These are phyloP conservation scores for Hyalella azteca DNA, from an alignment of 2,888 invertebrate genomes.

Conservation along the genomic window DNA sequence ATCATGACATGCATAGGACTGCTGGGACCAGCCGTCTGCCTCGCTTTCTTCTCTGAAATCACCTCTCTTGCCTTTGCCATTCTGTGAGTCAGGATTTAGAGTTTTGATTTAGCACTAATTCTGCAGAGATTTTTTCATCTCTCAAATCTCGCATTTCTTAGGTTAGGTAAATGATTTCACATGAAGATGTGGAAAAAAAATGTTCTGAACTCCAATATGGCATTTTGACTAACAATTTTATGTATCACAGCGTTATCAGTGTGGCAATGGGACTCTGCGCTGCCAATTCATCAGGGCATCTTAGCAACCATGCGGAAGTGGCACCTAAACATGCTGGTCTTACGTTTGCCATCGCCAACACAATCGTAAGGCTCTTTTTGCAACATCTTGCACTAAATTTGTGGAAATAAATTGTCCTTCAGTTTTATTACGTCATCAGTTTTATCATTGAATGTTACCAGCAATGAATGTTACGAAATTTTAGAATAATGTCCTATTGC, in stretches of 20 bases:
- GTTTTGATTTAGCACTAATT: too few relatives aligned
- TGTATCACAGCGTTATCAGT: constrained; percentile 71
- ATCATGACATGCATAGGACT: constrained; percentile 76
- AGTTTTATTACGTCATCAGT: background rate
- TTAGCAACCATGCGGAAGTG: constrained; percentile 78
- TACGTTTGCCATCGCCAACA: constrained; percentile 78
- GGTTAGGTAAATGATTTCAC: too few relatives aligned
- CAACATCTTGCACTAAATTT: background rate
- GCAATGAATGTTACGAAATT: too few relatives aligned
- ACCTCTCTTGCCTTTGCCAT: constrained; percentile 73
- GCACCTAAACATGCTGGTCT: constrained; percentile 79
- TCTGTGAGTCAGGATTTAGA: constrained; percentile 70
- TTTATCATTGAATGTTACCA: too few relatives aligned
- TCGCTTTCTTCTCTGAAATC: constrained; percentile 74
- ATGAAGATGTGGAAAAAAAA: too few relatives aligned
- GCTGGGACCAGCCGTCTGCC: constrained; percentile 74
- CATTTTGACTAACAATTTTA: background rate
- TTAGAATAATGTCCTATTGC: too few relatives aligned
- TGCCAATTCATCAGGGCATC: constrained; percentile 76
- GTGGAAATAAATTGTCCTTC: background rate
- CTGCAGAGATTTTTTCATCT: too few relatives aligned
- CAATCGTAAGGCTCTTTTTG: constrained; percentile 67
- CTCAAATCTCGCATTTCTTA: too few relatives aligned
- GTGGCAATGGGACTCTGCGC: constrained; percentile 78
- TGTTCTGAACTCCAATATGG: too few relatives aligned